phyloP scores from a whole-genome alignment of 2,888 invertebrate species.

The Nephrotoma flavescens region DNA sequence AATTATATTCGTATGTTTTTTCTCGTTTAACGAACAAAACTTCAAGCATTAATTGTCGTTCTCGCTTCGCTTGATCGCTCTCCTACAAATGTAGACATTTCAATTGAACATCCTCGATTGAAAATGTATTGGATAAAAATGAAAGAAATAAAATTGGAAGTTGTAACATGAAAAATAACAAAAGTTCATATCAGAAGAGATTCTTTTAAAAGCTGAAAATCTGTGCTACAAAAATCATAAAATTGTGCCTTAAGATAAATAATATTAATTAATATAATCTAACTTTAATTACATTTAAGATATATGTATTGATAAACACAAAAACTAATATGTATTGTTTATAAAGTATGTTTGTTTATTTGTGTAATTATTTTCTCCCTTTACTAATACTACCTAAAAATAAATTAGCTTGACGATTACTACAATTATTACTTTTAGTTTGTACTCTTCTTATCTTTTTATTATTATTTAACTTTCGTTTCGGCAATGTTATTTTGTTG shows the following conservation, averaged over 20 bases:
- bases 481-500: not conserved
- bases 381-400: not conserved
- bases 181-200: too few relatives aligned
- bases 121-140: too few relatives aligned
- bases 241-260: not conserved
- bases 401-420: not conserved
- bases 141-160: too few relatives aligned
- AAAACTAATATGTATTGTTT: not conserved
- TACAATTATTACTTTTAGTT: not conserved
- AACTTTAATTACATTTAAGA: not conserved
- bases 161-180: too few relatives aligned
- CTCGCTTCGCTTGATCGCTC: too few relatives aligned
- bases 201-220: too few relatives aligned
- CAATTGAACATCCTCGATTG: too few relatives aligned
- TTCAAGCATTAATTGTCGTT: too few relatives aligned
- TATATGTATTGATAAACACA: not conserved
- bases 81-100: too few relatives aligned
- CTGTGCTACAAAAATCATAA: too few relatives aligned
- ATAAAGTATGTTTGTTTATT: not conserved
- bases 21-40: too few relatives aligned
- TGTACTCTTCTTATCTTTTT: constrained; percentile 1
- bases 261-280: not conserved
- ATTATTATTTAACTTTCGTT: not conserved
- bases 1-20: too few relatives aligned
- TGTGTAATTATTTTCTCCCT: not conserved